Conservation (phyloP, 1,140 invertebrate species). For the Eupeodes corollae region DNA sequence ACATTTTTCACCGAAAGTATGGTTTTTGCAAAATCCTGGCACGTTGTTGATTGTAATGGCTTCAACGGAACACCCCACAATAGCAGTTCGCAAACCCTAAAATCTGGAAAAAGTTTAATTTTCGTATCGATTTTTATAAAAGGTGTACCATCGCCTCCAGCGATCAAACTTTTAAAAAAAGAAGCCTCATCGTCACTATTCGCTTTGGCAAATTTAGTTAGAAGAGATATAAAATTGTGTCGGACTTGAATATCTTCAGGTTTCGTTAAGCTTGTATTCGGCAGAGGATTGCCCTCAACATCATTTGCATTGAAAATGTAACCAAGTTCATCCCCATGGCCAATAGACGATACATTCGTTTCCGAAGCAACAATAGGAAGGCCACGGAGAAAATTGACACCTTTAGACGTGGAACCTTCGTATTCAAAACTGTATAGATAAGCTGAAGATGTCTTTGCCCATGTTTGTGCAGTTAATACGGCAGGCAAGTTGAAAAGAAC, state of each 20-base stretch:
- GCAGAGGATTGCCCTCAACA: slow-evolving; percentile 43
- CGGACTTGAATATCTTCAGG: slow-evolving; percentile 47
- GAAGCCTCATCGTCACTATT: slow-evolving; percentile 22
- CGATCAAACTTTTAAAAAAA: slow-evolving; percentile 38
- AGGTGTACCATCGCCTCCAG: slow-evolving; percentile 37
- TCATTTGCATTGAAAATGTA: slow-evolving; percentile 54
- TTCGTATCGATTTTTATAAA: slow-evolving; percentile 44
- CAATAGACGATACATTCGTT: slow-evolving; percentile 33
- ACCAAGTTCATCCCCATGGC: slow-evolving; percentile 55
- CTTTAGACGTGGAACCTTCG: slow-evolving; percentile 45
- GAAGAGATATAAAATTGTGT: slow-evolving; percentile 49
- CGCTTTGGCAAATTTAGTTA: slow-evolving; percentile 50
- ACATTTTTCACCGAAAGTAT: too few species aligned
- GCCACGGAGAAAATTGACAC: slow-evolving; percentile 49
- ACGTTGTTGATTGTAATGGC: slow-evolving; percentile 40
- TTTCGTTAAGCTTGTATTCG: slow-evolving; percentile 31
- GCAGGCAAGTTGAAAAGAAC: slow-evolving; percentile 62
- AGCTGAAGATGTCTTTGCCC: slow-evolving; percentile 46
- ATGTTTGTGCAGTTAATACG: slow-evolving; percentile 52
- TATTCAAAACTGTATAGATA: slow-evolving; percentile 66
- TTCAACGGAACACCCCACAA: slow-evolving; percentile 45
- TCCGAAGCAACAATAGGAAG: slow-evolving; percentile 43
- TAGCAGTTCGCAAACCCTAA: slow-evolving; percentile 51
- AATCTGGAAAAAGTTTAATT: slow-evolving; percentile 39
- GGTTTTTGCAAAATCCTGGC: slow-evolving; percentile 22